A percentile compares a stretch with the other conserved stretches of the same genome.
phyloP scores from a whole-genome alignment of 2,797 vertebrate species.

The Sebastes miniatus region DNA sequence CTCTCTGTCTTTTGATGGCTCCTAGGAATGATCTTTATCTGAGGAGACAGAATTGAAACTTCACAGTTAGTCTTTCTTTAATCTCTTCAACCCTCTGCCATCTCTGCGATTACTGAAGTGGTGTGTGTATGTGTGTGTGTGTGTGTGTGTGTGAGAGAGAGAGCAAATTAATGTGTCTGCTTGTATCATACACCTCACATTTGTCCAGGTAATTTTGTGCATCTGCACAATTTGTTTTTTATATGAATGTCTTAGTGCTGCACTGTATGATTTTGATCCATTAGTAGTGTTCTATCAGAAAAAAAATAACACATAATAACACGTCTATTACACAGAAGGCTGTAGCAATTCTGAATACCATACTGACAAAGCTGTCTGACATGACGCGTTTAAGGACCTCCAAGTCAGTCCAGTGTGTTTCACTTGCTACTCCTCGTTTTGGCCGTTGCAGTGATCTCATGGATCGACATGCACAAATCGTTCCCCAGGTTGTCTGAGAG shows the following conservation, averaged over 20 bases:
- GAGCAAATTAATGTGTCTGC: not conserved
- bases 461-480: no score
- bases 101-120: constrained; percentile 37
- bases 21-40: constrained; percentile 40
- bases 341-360: no score
- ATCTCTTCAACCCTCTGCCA: constrained; percentile 40
- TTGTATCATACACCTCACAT: not conserved
- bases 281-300: not conserved
- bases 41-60: constrained; percentile 43
- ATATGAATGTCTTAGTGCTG: no score
- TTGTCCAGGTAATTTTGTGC: not conserved
- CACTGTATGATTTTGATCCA: not conserved
- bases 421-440: no score
- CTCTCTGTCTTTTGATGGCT: constrained; percentile 5
- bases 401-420: no score
- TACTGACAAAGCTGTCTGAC: no score
- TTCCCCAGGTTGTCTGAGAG: no score
- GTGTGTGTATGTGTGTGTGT: not conserved
- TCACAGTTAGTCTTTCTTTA: constrained; percentile 46
- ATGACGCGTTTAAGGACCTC: no score
- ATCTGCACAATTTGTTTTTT: not conserved
- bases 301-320: not conserved
- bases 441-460: no score
- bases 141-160: not conserved
- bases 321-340: not conserved